phyloP scores from a whole-genome alignment of 2,113 vertebrate genomes.

The Cyprinodon tularosa region DNA sequence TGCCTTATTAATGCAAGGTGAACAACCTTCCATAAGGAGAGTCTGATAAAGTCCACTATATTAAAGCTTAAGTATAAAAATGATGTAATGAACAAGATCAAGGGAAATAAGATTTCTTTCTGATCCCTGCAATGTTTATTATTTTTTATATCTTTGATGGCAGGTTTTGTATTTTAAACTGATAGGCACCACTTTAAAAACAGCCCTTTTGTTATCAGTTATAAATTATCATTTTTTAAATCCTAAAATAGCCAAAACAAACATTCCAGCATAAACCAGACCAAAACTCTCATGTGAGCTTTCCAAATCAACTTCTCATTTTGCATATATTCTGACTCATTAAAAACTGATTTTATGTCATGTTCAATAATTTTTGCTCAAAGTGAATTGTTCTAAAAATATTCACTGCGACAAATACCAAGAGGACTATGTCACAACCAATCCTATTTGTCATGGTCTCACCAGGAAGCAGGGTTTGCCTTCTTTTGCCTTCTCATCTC shows the following conservation, averaged over 20 bases:
- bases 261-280: not conserved
- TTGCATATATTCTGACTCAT: not conserved
- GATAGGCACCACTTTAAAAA: too few relatives aligned
- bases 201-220: not conserved
- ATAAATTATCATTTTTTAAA: not conserved
- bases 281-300: not conserved
- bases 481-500: not conserved
- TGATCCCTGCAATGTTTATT: too few relatives aligned
- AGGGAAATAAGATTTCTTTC: too few relatives aligned
- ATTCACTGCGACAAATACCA: not conserved
- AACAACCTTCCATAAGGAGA: too few relatives aligned
- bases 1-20: too few relatives aligned
- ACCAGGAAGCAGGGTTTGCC: not conserved
- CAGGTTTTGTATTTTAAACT: too few relatives aligned
- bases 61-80: too few relatives aligned
- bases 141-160: too few relatives aligned
- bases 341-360: not conserved
- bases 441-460: not conserved
- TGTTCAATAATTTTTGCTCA: constrained; percentile 2
- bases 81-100: too few relatives aligned
- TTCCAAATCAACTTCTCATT: not conserved
- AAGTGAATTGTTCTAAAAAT: not conserved
- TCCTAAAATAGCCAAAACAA: not conserved
- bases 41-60: too few relatives aligned
- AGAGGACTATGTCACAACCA: not conserved